Percentiles rank a stretch among this genome's conserved stretches.
Conservation (phyloP, 2,797 vertebrate genomes). For the Simalia tracyae region DNA sequence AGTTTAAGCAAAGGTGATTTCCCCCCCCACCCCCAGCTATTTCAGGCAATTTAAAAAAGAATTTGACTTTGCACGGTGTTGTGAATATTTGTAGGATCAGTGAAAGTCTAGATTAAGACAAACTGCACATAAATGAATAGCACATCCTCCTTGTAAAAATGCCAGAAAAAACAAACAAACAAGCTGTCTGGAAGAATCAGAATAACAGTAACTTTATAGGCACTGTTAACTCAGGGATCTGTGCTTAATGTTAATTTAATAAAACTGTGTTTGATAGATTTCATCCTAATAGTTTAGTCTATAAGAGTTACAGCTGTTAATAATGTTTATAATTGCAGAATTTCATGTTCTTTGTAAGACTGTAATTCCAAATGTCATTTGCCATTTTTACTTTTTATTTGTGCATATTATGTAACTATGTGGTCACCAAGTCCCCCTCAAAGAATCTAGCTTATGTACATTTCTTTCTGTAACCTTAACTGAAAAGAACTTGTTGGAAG, state of each 20-base stretch:
- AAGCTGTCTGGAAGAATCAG: background rate
- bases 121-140: background rate
- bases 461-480: slow-evolving; percentile 46
- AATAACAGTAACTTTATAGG: background rate
- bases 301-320: background rate
- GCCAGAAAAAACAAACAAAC: background rate
- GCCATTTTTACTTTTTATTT: background rate
- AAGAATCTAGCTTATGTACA: slow-evolving; percentile 51
- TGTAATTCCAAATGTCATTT: background rate
- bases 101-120: background rate
- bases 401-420: background rate
- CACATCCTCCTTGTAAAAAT: background rate
- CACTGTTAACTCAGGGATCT: background rate
- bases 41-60: background rate
- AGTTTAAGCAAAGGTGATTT: background rate
- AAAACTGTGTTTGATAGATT: background rate
- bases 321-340: background rate
- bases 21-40: background rate
- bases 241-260: background rate
- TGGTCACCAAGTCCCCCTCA: background rate
- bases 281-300: background rate
- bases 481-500: slow-evolving; percentile 57
- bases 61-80: background rate
- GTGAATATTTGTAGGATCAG: background rate
- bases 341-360: slow-evolving; percentile 5